These are phyloP conservation scores for Synergus gifuensis DNA, from an alignment of 2,888 invertebrate species.

Conservation along the genomic window DNA sequence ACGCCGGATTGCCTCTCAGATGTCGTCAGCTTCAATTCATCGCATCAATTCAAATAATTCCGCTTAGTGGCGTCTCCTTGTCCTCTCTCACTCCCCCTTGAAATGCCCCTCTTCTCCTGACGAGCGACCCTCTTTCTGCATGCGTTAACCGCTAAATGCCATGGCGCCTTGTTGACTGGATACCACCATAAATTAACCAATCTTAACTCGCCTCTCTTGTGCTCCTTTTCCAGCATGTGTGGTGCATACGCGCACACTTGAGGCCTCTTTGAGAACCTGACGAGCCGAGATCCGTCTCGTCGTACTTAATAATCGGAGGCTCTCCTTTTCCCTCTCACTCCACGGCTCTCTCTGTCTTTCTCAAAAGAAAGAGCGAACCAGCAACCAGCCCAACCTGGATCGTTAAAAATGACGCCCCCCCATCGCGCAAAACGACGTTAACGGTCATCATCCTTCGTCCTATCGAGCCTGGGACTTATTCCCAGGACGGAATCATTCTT, in stretches of 20 bases:
- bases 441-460: constrained; percentile 23
- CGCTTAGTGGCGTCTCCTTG: constrained; percentile 65
- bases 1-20: constrained; percentile 68
- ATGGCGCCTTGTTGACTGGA: constrained; percentile 74
- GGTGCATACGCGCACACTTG: constrained; percentile 28
- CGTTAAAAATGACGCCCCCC: constrained; percentile 39
- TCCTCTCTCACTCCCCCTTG: constrained; percentile 45
- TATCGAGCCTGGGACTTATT: neutral
- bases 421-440: constrained; percentile 24
- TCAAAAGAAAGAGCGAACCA: constrained; percentile 5
- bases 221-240: constrained; percentile 32
- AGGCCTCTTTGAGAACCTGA: constrained; percentile 27
- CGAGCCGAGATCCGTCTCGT: constrained; percentile 32
- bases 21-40: constrained; percentile 73
- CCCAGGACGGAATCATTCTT: constrained; percentile 25
- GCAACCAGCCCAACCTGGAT: constrained; percentile 1
- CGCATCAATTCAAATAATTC: constrained; percentile 73
- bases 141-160: constrained; percentile 69
- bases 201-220: constrained; percentile 60
- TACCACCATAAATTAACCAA: constrained; percentile 72
- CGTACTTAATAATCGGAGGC: constrained; percentile 32
- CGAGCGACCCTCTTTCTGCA: constrained; percentile 52
- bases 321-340: constrained; percentile 43
- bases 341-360: constrained; percentile 32
- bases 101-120: constrained; percentile 45